Evolutionary conservation across 2,888 invertebrate genomes (phyloP), one percentile per base, ranked within the genome.

Genomic region (Colostygia pectinataria): DNA sequence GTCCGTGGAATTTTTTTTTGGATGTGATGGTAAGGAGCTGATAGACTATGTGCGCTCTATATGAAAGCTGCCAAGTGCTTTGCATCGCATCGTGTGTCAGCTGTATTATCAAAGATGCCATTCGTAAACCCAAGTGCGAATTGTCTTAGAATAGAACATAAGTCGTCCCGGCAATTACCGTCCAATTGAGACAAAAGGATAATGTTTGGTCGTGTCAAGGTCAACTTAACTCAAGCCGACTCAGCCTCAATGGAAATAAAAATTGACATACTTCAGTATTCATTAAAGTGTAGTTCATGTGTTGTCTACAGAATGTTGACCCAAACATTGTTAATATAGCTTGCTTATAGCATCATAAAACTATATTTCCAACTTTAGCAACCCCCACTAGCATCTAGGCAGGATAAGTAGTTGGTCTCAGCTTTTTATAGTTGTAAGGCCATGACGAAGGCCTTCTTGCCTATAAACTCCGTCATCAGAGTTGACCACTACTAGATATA

Each of bases 171-270:
- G 64, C 89, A 87, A 90, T 90, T 90, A 86, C 86, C 61, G 76
- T 65, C 62, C 89, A 90, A 89, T 89, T 89, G 89, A 87, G 78
- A 83, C 87, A 84, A 87, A 83, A 90, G 89, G 88, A 90, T 89
- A 88, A 88, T 88, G 86, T 86, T 52, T 46, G 46, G 38, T 38
- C 23, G 51, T 46, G 46, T 46, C 52, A 52, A 52, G 52, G 52
- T 52, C 41, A 38, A 23, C 24, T 29, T 15, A 37, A 28, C 42
- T 41, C 39, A 44, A 18, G 39, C 40, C 32, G 39, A 43, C 37
- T 38, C 23, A 38, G 27, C 23, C 41, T 73, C 80, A 86, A 82
- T 80, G 82, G 71, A 79, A 78, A 82, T 78, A 80, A 81, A 80
- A 82, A 81, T 81, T 82, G 80, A 74, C 75, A 80, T 75, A 74